A percentile compares a stretch with the other conserved stretches of the same genome.
phyloP scores from a whole-genome alignment of 2,888 invertebrate genomes.

The Holacanthella duospinosa region DNA sequence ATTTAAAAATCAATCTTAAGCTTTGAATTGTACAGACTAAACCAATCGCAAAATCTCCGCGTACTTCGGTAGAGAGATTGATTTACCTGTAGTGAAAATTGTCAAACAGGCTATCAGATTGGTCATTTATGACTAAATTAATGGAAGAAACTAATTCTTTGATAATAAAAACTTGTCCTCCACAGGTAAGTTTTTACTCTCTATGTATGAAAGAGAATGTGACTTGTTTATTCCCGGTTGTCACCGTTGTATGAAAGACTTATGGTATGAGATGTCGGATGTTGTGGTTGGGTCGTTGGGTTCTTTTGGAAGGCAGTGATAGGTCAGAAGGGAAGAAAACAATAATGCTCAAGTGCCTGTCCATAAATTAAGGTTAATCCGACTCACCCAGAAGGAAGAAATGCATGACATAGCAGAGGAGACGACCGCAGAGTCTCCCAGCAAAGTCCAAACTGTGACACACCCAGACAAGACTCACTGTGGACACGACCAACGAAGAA shows the following conservation, averaged over 20 bases:
- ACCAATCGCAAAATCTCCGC: too few relatives aligned
- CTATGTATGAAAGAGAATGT: too few relatives aligned
- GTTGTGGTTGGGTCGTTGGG: too few relatives aligned
- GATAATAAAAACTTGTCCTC: background rate
- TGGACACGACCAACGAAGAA: constrained; percentile 35
- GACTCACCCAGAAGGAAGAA: constrained; percentile 31
- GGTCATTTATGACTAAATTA: background rate
- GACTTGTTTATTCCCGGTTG: too few relatives aligned
- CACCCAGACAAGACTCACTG: constrained; percentile 37
- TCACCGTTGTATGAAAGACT: too few relatives aligned
- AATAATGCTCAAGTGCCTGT: background rate
- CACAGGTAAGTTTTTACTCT: constrained; percentile 9
- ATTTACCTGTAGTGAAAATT: background rate
- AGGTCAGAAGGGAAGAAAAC: too few relatives aligned
- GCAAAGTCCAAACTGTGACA: constrained; percentile 38
- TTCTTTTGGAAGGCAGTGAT: too few relatives aligned
- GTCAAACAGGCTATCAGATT: too few relatives aligned
- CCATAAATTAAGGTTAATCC: background rate
- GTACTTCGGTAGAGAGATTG: background rate
- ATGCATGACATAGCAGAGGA: constrained; percentile 39
- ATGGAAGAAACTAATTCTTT: background rate
- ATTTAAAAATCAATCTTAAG: too few relatives aligned
- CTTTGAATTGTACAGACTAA: too few relatives aligned
- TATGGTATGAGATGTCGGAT: too few relatives aligned
- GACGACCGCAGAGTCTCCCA: constrained; percentile 37